Base-by-base conservation (phyloP, 2,797 vertebrate genomes). In the Hephaestus fuliginosus region DNA sequence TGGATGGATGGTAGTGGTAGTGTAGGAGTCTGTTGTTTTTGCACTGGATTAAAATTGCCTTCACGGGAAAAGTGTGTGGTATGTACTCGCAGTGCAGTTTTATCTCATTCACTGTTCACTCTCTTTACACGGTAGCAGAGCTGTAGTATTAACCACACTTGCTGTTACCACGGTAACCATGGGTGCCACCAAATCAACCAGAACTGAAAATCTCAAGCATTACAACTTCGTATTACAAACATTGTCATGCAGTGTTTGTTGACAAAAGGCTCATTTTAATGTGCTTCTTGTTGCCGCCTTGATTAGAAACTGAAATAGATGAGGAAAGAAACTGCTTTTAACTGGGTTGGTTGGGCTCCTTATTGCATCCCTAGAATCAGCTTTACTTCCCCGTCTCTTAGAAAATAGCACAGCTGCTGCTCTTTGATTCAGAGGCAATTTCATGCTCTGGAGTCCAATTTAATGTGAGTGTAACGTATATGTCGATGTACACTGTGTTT, bases 361-460 rank as follows among this genome's bases (percentile, higher is more conserved):
- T n/a, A 20, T 36, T 77, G 48, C 22, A 46, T 79, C 44, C 33
- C 49, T 5, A 39, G 48, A 69, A 68, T 85, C 73, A 53, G 71
- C 43, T 84, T 74, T 67, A 65, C 58, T 71, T 52, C 63, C 72
- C 49, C 58, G 13, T 72, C 66, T 70, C 71, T 83, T 65, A 52
- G 39, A 68, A 70, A 82, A 44, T 53, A 17, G 30, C 57, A 52
- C 81, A 84, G 66, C 68, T 48, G 7, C 76, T 84, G 58, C 80
- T 78, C 70, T 79, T 80, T 51, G 60, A 70, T 85, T 81, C 22
- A 70, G 28, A 91, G 17, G 80, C 83, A 76, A 86, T 90, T 91
- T 91, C 76, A 92, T 82, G 84, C 80, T 86, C 56, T 78, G 55
- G 52, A 68, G 86, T 87, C 68, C 74, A 70, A 67, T 86, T 89